Conservation (phyloP, 1,140 invertebrate species). For the Drosophila hydei region DNA sequence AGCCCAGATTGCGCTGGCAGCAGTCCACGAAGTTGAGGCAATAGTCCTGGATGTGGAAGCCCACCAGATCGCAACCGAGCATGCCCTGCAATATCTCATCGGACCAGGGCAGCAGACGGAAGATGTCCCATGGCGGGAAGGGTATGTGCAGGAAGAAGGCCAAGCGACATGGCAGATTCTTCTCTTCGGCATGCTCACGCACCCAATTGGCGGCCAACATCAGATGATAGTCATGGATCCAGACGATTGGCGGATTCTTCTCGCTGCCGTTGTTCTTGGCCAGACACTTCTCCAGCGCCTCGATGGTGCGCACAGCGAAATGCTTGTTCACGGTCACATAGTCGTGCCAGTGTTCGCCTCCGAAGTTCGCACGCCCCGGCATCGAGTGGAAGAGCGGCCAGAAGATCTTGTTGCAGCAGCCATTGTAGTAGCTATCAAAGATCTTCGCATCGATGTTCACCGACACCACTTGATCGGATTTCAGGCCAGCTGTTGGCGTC, state of each 20-base stretch:
- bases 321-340: conserved; percentile 92
- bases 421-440: conserved; percentile 95
- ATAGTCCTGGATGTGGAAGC: conserved; percentile 96
- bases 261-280: conserved; percentile 85
- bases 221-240: conserved; percentile 96
- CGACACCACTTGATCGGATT: conserved; percentile 92
- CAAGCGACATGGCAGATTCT: conserved; percentile 90
- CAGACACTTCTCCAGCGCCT: conserved; percentile 88
- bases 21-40: conserved; percentile 96
- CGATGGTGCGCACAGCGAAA: conserved; percentile 92
- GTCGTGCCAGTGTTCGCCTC: conserved; percentile 91
- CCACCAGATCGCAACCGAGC: conserved; percentile 94
- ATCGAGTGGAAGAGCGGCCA: conserved; percentile 97
- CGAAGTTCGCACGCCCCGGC: conserved; percentile 91
- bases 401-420: conserved; percentile 95
- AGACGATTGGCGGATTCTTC: conserved; percentile 89
- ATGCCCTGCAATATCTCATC: conserved; percentile 96
- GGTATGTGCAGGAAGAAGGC: conserved; percentile 97
- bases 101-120: conserved; percentile 94
- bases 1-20: conserved; percentile 93
- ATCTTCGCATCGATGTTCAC: conserved; percentile 90
- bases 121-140: conserved; percentile 96
- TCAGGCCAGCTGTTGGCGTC: conserved; percentile 92
- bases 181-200: conserved; percentile 91
- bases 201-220: conserved; percentile 96